Evolutionary conservation across 1,140 invertebrate genomes (phyloP), one percentile per base, ranked within the genome.

Genomic region (Holotrichia oblita): DNA sequence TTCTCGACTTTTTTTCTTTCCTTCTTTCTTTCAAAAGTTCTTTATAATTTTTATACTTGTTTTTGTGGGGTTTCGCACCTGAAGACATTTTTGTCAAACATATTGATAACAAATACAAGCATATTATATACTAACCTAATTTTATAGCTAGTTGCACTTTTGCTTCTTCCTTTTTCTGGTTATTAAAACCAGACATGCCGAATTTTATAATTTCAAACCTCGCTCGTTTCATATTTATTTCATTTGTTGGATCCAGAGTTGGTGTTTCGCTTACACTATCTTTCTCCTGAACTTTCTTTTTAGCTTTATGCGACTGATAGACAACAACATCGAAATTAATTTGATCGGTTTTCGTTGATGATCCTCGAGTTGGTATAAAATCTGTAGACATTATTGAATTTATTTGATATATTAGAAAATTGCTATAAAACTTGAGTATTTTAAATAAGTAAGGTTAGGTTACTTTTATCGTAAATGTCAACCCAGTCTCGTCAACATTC

Each of bases 141-240:
- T 89, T 90, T 27, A 93, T 87, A 9, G 91, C 88, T 24, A 92
- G 85, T 24, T 89, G 89, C 24, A 90, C 86, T 84, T 92, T 90
- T 75, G 90, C 90, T 85, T 90, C 86, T 59, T 87, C 85, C 79
- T 91, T 90, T 77, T 90, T 89, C 44, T 85, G 83, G n/a, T 88
- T 86, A 17, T 89, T 85, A 12, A 92, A 89, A 64, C 91, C 91
- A 73, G 89, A 89, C 80, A 91, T 91, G 72, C 90, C 92, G 83
- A 93, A 92, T 79, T 91, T 92, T 42, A 93, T 88, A 6, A 93
- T 87, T 81, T 93, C 92, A 82, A 90, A 88, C 76, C 90, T 88
- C 0, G 88, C 86, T 77, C 84, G 88, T 69, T 91, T 91, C 80
- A 93, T 91, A 79, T 91, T 89, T 24, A 90, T 82, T 81, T 90